Percentiles rank a stretch among this genome's conserved stretches.
Evolutionary conservation across 2,888 invertebrate genomes (phyloP).

Genomic region (Trimorus sp.): DNA sequence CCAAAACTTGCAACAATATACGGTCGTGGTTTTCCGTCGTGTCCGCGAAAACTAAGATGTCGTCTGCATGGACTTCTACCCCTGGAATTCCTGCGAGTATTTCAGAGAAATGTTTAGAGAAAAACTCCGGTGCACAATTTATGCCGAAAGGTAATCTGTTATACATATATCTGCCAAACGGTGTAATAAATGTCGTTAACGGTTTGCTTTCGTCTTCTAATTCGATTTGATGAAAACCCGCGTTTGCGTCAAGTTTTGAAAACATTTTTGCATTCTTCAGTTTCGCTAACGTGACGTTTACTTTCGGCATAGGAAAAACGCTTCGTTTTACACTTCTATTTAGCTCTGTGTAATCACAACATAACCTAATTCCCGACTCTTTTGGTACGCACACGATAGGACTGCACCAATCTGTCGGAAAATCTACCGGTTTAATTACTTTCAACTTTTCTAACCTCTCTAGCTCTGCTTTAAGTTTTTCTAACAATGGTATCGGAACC

Average conservation of each 20-base stretch:
- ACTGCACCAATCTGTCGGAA: constrained; percentile 75
- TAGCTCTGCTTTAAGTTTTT: constrained; percentile 73
- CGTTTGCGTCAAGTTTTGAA: constrained; percentile 68
- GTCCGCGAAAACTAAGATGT: constrained; percentile 58
- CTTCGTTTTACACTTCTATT: constrained; percentile 68
- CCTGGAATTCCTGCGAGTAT: constrained; percentile 37
- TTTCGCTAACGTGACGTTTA: constrained; percentile 42
- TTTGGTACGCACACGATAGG: constrained; percentile 75
- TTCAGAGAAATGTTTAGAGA: constrained; percentile 51
- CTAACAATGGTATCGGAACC: constrained; percentile 73
- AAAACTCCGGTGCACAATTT: constrained; percentile 44
- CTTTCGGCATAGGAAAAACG: constrained; percentile 52
- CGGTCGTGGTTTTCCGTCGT: constrained; percentile 66
- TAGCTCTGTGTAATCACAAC: constrained; percentile 71
- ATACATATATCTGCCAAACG: constrained; percentile 63
- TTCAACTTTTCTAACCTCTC: constrained; percentile 68
- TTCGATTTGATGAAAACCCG: constrained; percentile 62
- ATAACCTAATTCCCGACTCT: constrained; percentile 67
- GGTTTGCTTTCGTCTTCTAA: constrained; percentile 56
- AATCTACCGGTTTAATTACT: constrained; percentile 71
- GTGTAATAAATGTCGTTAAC: constrained; percentile 65
- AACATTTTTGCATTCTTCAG: constrained; percentile 60
- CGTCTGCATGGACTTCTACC: constrained; percentile 51
- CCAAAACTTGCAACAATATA: constrained; percentile 67
- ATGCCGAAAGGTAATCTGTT: constrained; percentile 67